Evolutionary conservation across 2,888 invertebrate genomes (phyloP), one percentile per base, ranked within the genome.

Genomic region (Agonum fuliginosum): DNA sequence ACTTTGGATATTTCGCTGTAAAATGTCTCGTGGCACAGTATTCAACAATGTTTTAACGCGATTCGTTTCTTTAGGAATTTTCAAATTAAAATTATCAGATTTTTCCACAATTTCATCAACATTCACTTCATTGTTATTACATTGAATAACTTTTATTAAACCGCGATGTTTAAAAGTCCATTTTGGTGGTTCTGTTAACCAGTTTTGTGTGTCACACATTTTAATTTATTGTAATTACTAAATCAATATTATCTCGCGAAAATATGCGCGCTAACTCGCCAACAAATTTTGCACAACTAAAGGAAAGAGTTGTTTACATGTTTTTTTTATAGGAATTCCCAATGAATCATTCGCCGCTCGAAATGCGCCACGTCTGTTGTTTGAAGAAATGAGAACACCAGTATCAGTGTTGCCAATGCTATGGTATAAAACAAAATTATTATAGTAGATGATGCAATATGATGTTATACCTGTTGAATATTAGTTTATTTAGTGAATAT

Each of bases 1-100:
- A 0, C 92, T 92, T 0, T 87, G 86, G 43, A 89, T 88, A 80
- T 90, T 89, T 78, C 84, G 86, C 78, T 82, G 82, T 19, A 85
- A 79, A 65, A 80, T 80, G 17, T 81, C 78, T 51, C 79, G 43
- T 3, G 70, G 27, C 3, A 82, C 78, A 8, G 73, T 24, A 43
- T 78, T 73, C 79, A 82, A 81, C 51, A 84, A 78, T 6, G 65
- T 79, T 76, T 82, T 81, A 69, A 85, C 86, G 71, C 85, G 83
- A 5, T 84, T 82, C 1, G 85, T 83, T 62, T 84, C 84, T 17
- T 87, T 83, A 12, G 88, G 87, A 80, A 88, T 88, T 12, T 84
- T 80, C 12, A 86, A 81, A 3, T 86, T 86, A 78, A 88, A 88
- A 22, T 81, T 78, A 19, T 85, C 84, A 82, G 87, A 87, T 19